Conservation (phyloP, 2,113 vertebrate species). For the Oreochromis spilurus region DNA sequence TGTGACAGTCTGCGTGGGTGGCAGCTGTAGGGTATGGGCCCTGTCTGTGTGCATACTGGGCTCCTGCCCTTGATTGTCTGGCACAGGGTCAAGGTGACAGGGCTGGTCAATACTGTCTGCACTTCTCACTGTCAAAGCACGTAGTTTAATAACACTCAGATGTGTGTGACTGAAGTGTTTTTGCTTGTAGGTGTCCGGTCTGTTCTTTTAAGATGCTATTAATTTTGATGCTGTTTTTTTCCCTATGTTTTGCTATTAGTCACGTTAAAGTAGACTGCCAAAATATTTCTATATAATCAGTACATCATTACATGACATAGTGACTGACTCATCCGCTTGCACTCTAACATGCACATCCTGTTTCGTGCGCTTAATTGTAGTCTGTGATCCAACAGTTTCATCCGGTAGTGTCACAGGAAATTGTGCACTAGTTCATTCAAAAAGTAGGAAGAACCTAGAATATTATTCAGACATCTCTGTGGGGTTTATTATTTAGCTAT, state of each 20-base stretch:
- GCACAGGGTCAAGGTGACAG: constrained; percentile 30
- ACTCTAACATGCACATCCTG: constrained; percentile 20
- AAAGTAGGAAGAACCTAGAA: constrained; percentile 1
- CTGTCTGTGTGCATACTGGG: not conserved
- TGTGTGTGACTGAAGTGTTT: not conserved
- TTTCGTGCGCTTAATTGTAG: not conserved
- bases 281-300: constrained; percentile 21
- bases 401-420: not conserved
- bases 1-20: constrained; percentile 31
- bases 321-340: constrained; percentile 24
- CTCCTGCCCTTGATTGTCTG: constrained; percentile 50
- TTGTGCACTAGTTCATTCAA: not conserved
- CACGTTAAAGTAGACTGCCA: constrained; percentile 1
- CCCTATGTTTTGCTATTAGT: not conserved
- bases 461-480: constrained; percentile 13
- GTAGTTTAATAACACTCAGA: not conserved
- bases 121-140: not conserved
- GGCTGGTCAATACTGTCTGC: not conserved
- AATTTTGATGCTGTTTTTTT: not conserved
- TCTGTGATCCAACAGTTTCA: not conserved
- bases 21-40: constrained; percentile 17
- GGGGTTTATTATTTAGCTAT: constrained; percentile 17
- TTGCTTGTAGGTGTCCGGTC: not conserved
- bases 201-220: not conserved
- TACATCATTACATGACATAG: not conserved